phyloP scores from a whole-genome alignment of 2,113 vertebrate species.

The Camelus bactrianus region DNA sequence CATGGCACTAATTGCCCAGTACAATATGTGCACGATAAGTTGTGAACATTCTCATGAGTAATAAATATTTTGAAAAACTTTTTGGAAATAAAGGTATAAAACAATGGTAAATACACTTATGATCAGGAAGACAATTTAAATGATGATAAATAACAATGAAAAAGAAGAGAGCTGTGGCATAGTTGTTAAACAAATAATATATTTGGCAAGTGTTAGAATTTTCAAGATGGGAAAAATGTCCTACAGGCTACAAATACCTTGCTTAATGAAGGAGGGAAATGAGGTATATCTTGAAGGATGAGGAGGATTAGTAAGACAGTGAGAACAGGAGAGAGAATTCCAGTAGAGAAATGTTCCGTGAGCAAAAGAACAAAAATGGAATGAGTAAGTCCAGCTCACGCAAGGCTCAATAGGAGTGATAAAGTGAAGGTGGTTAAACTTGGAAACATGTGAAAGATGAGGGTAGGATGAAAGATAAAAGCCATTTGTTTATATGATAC shows the following conservation, averaged over 20 bases:
- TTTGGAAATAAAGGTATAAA: neutral
- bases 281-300: neutral
- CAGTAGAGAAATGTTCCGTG: neutral
- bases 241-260: neutral
- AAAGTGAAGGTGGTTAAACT: neutral
- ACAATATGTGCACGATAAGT: neutral
- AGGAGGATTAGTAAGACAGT: neutral
- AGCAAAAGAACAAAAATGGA: neutral
- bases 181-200: neutral
- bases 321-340: neutral
- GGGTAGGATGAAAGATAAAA: neutral
- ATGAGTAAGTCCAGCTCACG: neutral
- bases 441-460: neutral
- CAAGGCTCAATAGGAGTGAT: accelerated
- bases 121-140: neutral
- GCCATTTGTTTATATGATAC: neutral
- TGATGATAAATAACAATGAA: neutral
- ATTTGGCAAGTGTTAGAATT: neutral
- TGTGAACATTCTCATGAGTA: neutral
- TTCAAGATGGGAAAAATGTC: neutral
- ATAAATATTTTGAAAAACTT: neutral
- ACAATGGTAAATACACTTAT: neutral
- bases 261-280: neutral
- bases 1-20: neutral
- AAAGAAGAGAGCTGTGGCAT: neutral